Conservation (phyloP, 2,797 vertebrate species). For the Gymnopithys bicolor region DNA sequence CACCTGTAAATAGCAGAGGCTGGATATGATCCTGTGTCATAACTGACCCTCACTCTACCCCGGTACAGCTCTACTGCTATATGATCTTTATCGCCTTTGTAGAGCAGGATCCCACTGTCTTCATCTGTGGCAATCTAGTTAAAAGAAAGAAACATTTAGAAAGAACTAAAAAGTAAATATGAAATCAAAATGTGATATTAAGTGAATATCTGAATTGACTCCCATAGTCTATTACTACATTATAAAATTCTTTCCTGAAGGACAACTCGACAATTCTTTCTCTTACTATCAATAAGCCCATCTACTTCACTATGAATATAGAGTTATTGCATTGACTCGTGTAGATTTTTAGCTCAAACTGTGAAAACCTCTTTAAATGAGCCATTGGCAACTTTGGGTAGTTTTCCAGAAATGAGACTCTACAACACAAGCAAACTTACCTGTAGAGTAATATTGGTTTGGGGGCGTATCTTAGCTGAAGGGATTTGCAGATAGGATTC, state of each 20-base stretch:
- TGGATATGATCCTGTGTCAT: slow-evolving; percentile 91
- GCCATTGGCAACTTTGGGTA: neutral
- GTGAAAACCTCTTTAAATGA: neutral
- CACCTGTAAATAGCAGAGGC: slow-evolving; percentile 98
- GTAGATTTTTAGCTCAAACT: neutral
- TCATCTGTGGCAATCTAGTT: slow-evolving; percentile 94
- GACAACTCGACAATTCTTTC: neutral
- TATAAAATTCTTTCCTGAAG: neutral
- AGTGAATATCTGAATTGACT: neutral
- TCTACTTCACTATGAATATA: neutral
- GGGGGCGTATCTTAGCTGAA: slow-evolving; percentile 84
- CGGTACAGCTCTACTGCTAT: slow-evolving; percentile 94
- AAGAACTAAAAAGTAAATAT: neutral
- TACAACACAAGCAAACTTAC: slow-evolving; percentile 72
- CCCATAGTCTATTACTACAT: neutral
- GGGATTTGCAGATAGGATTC: slow-evolving; percentile 94
- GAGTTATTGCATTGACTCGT: neutral
- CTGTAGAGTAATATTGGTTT: slow-evolving; percentile 96
- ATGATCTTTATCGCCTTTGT: slow-evolving; percentile 93
- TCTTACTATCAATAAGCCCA: neutral
- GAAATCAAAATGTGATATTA: neutral
- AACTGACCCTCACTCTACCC: slow-evolving; percentile 94
- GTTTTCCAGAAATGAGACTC: neutral
- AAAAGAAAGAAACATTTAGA: slow-evolving; percentile 40
- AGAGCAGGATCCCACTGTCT: slow-evolving; percentile 94